A percentile compares a stretch with the other conserved stretches of the same genome.
Conservation (phyloP, 2,797 vertebrate species). For the Falco cherrug region DNA sequence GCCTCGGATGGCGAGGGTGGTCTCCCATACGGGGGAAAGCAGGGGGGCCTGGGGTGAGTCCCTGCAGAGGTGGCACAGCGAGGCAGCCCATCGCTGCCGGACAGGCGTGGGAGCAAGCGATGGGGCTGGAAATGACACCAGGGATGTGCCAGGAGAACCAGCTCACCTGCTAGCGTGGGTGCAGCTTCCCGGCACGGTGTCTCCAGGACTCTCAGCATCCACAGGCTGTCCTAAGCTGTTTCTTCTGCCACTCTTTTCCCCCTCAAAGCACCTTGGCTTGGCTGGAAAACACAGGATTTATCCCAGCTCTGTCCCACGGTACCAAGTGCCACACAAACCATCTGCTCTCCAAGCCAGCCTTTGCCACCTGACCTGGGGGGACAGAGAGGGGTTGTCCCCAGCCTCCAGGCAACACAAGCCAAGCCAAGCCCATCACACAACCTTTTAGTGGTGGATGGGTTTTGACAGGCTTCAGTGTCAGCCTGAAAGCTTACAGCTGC, state of each 20-base stretch:
- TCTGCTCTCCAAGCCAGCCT: neutral
- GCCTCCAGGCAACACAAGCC: neutral
- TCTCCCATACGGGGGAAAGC: rapidly evolving
- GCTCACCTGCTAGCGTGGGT: neutral
- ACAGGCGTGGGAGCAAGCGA: rapidly evolving
- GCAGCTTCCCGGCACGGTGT: rapidly evolving
- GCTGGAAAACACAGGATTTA: neutral
- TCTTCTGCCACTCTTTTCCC: neutral
- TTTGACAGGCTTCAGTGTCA: neutral
- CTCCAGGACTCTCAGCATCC: neutral
- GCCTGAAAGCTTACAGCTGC: neutral
- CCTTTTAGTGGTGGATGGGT: neutral
- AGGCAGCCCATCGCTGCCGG: rapidly evolving
- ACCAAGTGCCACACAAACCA: neutral
- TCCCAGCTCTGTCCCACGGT: neutral
- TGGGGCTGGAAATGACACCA: neutral
- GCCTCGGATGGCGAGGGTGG: no score
- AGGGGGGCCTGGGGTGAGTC: neutral
- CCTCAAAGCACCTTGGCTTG: neutral
- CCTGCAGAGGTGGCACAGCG: rapidly evolving
- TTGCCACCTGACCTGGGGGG: neutral
- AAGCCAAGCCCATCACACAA: neutral
- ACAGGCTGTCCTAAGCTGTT: neutral
- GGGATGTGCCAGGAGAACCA: neutral
- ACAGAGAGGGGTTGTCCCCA: neutral